Evolutionary conservation across 2,888 invertebrate genomes (phyloP), one percentile per base, ranked within the genome.

Genomic region (Spisula subtruncata): DNA sequence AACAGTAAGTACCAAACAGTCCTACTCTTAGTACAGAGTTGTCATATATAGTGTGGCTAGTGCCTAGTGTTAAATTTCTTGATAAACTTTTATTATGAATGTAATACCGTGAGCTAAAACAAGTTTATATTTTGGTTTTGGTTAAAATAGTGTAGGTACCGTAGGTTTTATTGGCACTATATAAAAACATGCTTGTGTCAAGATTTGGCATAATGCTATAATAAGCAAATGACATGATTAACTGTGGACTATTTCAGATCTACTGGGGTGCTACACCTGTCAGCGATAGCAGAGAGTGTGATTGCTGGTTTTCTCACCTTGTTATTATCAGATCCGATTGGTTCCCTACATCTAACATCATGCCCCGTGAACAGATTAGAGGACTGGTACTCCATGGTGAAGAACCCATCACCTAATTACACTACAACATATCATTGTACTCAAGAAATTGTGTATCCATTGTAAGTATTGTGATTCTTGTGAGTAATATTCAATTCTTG

Each of bases 381-480:
- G 0, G 99, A 99, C 97, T 99, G 99, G 99, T 99, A 99, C 96
- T 99, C 99, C 0, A 97, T 99, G 93, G 97, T 99, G 91, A 98
- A 99, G 96, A 99, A 99, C 97, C 99, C 99, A 10, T 98, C 98
- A 93, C 99, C 99, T 0, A 98, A 99, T 97, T 99, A 99, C 97
- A 98, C 98, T 89, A 98, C 98, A 91, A 98, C 98, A 29, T 97
- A 99, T 86, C 98, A 99, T 97, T 99, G 99, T 97, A 99, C 99
- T 0, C 99, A 99, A 96, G 99, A 99, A 97, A 99, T 99, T 88
- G 99, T 99, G 0, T 99, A 99, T 97, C 99, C 99, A 80, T 97
- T 99, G 98, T 99, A 97, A 95, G 95, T 94, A 56, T 12, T 41
- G 41, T 56, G 51, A 16, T 51, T 41, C n/a, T n/a, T n/a, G n/a